Evolutionary conservation across 2,888 invertebrate genomes (phyloP).

Genomic region (Cantharis lateralis): DNA sequence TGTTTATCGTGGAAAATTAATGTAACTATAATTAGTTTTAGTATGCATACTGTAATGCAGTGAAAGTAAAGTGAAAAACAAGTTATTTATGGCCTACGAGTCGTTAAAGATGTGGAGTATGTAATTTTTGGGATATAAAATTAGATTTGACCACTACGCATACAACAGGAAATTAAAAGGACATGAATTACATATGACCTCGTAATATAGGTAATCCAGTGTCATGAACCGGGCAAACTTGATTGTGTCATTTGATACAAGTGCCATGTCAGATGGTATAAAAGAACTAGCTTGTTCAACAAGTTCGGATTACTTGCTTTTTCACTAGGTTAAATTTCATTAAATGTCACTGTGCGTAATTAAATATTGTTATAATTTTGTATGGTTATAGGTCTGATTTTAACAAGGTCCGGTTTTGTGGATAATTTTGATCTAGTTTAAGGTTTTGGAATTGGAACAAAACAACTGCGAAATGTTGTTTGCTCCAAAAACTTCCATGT

Average conservation of each 20-base stretch:
- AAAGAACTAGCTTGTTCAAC: slow-evolving; percentile 43
- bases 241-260: slow-evolving; percentile 47
- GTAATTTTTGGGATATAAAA: not conserved
- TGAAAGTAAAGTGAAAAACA: not conserved
- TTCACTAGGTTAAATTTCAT: slow-evolving; percentile 29
- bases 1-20: not conserved
- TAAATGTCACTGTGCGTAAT: slow-evolving; percentile 26
- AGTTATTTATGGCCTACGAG: not conserved
- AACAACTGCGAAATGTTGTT: not conserved
- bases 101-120: not conserved
- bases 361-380: slow-evolving; percentile 25
- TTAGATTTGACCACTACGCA: slow-evolving; percentile 31
- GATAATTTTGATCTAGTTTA: not conserved
- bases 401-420: slow-evolving; percentile 12
- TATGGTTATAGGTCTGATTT: slow-evolving; percentile 8
- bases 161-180: slow-evolving; percentile 39
- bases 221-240: slow-evolving; percentile 48
- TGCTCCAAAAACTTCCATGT: not conserved
- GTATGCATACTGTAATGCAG: not conserved
- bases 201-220: slow-evolving; percentile 40
- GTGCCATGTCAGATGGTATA: slow-evolving; percentile 39
- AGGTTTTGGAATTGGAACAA: not conserved
- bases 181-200: slow-evolving; percentile 42
- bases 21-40: not conserved
- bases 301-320: slow-evolving; percentile 39